phyloP scores from a whole-genome alignment of 2,888 invertebrate species.

The Caenorhabditis sp. region DNA sequence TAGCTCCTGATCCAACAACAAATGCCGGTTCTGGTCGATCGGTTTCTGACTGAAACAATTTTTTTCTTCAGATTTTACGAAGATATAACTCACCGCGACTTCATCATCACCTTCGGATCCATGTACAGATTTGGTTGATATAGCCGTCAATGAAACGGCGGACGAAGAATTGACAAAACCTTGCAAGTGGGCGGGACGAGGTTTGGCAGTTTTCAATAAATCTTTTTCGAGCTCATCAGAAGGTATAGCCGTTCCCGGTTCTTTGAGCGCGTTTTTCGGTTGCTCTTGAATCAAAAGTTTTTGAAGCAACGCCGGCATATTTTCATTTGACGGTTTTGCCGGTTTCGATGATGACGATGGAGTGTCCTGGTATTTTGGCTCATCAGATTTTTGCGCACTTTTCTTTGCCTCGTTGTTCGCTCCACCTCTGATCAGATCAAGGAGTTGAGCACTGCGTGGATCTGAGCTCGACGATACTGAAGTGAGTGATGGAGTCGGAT shows the following conservation, averaged over 20 bases:
- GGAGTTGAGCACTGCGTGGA: constrained; percentile 17
- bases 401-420: constrained; percentile 8
- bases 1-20: constrained; percentile 33
- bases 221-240: constrained; percentile 52
- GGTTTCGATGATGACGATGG: constrained; percentile 9
- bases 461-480: constrained; percentile 8
- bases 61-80: not conserved
- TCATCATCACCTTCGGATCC: constrained; percentile 46
- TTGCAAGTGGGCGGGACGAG: constrained; percentile 20
- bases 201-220: constrained; percentile 45
- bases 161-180: constrained; percentile 55
- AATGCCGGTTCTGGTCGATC: constrained; percentile 24
- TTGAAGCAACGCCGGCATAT: constrained; percentile 43
- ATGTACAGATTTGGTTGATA: constrained; percentile 51
- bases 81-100: constrained; percentile 4
- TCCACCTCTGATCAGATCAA: constrained; percentile 35
- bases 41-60: constrained; percentile 14
- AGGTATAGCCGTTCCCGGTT: constrained; percentile 36
- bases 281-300: constrained; percentile 48
- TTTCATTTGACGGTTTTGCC: not conserved
- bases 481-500: constrained; percentile 3
- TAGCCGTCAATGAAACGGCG: constrained; percentile 46
- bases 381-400: not conserved
- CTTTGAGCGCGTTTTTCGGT: constrained; percentile 16
- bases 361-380: not conserved